Percentiles rank a stretch among this genome's conserved stretches.
Conservation (phyloP, 1,140 invertebrate species). For the Hyles euphorbiae region DNA sequence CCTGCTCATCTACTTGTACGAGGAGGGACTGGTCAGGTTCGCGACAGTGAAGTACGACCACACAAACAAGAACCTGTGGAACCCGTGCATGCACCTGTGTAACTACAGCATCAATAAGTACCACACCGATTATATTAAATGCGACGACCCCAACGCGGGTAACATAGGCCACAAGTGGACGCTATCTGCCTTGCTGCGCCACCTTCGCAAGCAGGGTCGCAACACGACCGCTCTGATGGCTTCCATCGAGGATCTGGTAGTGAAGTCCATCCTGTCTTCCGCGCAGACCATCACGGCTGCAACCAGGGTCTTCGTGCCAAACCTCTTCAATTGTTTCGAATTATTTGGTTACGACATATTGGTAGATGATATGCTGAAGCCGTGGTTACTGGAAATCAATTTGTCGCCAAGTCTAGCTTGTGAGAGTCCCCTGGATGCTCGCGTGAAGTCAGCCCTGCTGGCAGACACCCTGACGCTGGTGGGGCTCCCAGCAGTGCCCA, state of each 20-base stretch:
- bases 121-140: slow-evolving; percentile 91
- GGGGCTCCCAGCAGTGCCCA: slow-evolving; percentile 87
- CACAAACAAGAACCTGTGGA: slow-evolving; percentile 88
- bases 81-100: slow-evolving; percentile 94
- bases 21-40: slow-evolving; percentile 90
- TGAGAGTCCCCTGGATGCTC: slow-evolving; percentile 93
- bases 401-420: slow-evolving; percentile 94
- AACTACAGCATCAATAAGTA: slow-evolving; percentile 97
- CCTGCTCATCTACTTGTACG: slow-evolving; percentile 89
- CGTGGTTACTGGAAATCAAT: slow-evolving; percentile 96
- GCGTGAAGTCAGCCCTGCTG: slow-evolving; percentile 93
- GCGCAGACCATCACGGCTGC: slow-evolving; percentile 93
- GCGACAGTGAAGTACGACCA: slow-evolving; percentile 91
- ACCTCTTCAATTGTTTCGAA: slow-evolving; percentile 91
- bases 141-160: slow-evolving; percentile 89
- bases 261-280: slow-evolving; percentile 94
- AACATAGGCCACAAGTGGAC: slow-evolving; percentile 96
- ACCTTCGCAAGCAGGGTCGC: slow-evolving; percentile 88
- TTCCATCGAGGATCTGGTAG: slow-evolving; percentile 93
- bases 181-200: slow-evolving; percentile 90
- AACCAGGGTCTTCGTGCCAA: slow-evolving; percentile 93
- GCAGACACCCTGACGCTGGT: slow-evolving; percentile 93
- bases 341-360: slow-evolving; percentile 97
- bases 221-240: slow-evolving; percentile 91
- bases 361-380: slow-evolving; percentile 92